Evolutionary conservation across 1,140 invertebrate species (phyloP).

Genomic region (Drosophila tani): DNA sequence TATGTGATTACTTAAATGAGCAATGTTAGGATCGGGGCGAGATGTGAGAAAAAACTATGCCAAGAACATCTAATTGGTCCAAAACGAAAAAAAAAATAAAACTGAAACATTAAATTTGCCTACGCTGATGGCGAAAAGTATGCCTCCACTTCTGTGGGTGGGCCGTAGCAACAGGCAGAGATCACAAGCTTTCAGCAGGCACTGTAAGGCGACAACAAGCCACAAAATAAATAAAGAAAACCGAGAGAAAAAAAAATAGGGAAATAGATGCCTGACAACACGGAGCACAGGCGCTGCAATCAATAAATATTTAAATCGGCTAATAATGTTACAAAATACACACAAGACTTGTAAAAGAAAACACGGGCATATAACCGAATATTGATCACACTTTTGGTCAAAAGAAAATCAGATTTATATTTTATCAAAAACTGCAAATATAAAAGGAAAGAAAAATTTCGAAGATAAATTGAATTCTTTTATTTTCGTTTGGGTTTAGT

Average conservation of each 20-base stretch:
- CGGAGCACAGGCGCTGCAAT: conserved; percentile 48
- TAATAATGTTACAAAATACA: conserved; percentile 52
- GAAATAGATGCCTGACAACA: conserved; percentile 52
- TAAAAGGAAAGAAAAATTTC: neutral
- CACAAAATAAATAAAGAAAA: conserved; percentile 59
- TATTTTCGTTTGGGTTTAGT: neutral
- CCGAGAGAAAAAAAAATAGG: conserved; percentile 16
- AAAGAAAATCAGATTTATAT: neutral
- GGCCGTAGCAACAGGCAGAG: conserved; percentile 54
- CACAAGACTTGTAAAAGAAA: neutral
- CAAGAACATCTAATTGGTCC: conserved; percentile 79
- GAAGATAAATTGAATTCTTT: neutral
- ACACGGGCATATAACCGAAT: neutral
- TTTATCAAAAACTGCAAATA: neutral
- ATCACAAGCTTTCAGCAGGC: conserved; percentile 2
- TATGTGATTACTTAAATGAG: conserved; percentile 81
- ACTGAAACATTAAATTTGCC: conserved; percentile 39
- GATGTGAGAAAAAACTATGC: conserved; percentile 71
- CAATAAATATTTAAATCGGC: conserved; percentile 63
- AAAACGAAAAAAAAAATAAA: conserved; percentile 32
- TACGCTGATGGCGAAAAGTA: conserved; percentile 44
- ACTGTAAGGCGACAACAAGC: conserved; percentile 55
- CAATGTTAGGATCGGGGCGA: conserved; percentile 60
- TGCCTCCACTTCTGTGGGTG: conserved; percentile 20
- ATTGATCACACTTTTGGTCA: conserved; percentile 4